A percentile compares a stretch with the other conserved stretches of the same genome.
phyloP scores from a whole-genome alignment of 2,797 vertebrate genomes.

The Sciaenops ocellatus region DNA sequence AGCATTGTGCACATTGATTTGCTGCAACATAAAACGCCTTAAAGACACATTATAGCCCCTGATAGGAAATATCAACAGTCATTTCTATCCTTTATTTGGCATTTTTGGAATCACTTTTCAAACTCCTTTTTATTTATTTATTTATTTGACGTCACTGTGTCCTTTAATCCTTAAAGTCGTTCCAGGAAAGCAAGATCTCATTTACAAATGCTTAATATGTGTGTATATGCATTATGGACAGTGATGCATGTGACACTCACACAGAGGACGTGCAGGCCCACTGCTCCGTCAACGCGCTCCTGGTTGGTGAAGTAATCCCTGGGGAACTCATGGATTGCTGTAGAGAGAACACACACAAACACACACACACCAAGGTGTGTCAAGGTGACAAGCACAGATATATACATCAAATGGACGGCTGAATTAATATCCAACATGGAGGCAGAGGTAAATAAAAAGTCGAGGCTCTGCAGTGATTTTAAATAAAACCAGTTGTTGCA shows the following conservation, averaged over 20 bases:
- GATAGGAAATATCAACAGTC: background rate
- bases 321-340: constrained; percentile 97
- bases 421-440: constrained; percentile 7
- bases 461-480: background rate
- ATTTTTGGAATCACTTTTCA: no score
- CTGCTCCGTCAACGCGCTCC: constrained; percentile 91
- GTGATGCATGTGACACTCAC: constrained; percentile 87
- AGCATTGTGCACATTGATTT: no score
- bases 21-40: background rate
- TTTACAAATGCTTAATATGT: background rate
- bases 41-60: background rate
- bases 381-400: background rate
- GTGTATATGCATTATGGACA: background rate
- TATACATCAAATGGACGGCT: background rate
- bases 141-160: no score
- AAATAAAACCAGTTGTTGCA: background rate
- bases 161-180: no score
- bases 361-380: constrained; percentile 14
- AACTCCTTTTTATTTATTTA: no score
- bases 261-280: constrained; percentile 93
- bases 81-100: background rate
- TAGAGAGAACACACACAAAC: constrained; percentile 38
- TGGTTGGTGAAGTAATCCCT: constrained; percentile 93
- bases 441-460: background rate
- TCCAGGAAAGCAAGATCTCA: no score